Evolutionary conservation across 2,888 invertebrate species (phyloP).

Genomic region (Scaptodrosophila latifasciaeformis): DNA sequence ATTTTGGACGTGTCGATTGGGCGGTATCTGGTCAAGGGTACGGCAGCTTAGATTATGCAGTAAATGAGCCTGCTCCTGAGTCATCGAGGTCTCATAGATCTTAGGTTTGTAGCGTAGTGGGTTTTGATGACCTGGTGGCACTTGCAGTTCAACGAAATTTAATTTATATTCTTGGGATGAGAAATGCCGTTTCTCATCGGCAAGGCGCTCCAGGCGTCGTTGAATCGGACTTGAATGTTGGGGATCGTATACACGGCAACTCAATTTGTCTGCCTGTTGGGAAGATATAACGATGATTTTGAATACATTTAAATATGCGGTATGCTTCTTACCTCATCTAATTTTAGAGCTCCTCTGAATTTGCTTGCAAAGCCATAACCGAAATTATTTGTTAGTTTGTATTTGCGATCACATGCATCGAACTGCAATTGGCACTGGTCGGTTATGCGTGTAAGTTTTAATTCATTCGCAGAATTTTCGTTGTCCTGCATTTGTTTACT

Average conservation of each 20-base stretch:
- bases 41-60: constrained; percentile 64
- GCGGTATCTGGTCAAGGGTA: constrained; percentile 31
- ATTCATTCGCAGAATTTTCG: constrained; percentile 38
- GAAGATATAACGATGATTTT: constrained; percentile 16
- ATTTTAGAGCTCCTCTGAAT: constrained; percentile 53
- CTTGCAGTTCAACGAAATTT: constrained; percentile 71
- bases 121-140: constrained; percentile 72
- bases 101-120: constrained; percentile 65
- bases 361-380: constrained; percentile 67
- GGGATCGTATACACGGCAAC: constrained; percentile 63
- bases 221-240: constrained; percentile 60
- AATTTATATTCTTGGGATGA: constrained; percentile 72
- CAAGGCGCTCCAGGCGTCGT: constrained; percentile 62
- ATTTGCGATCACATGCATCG: constrained; percentile 48
- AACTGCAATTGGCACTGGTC: constrained; percentile 68
- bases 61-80: constrained; percentile 62
- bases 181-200: constrained; percentile 69
- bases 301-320: not conserved
- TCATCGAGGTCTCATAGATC: constrained; percentile 59
- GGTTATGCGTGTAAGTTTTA: constrained; percentile 68
- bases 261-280: constrained; percentile 47
- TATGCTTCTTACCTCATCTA: too few species aligned
- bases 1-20: constrained; percentile 42
- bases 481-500: constrained; percentile 27
- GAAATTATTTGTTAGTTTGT: constrained; percentile 55